Conservation (phyloP, 2,113 vertebrate genomes). For the Protobothrops flavoviridis region DNA sequence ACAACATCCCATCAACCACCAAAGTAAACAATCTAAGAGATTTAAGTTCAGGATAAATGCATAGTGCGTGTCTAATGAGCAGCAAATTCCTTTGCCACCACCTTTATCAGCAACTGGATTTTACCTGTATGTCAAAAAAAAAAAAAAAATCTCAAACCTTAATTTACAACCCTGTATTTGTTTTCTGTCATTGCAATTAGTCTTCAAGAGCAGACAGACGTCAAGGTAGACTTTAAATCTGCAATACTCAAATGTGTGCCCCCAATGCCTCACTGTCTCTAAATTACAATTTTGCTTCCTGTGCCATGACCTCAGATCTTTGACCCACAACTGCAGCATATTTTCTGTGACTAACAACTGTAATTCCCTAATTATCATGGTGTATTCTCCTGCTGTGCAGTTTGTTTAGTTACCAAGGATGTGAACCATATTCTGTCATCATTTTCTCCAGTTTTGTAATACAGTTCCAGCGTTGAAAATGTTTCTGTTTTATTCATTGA, state of each 20-base stretch:
- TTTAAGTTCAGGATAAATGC: neutral
- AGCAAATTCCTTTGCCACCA: neutral
- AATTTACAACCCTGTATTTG: slow-evolving; percentile 49
- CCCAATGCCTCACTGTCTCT: slow-evolving; percentile 67
- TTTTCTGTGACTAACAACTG: slow-evolving; percentile 76
- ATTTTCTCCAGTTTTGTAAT: slow-evolving; percentile 35
- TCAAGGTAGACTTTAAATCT: slow-evolving; percentile 52
- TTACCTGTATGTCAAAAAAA: neutral
- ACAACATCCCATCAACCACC: neutral
- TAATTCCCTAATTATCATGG: slow-evolving; percentile 78
- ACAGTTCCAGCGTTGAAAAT: slow-evolving; percentile 56
- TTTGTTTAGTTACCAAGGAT: slow-evolving; percentile 73
- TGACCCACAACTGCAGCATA: slow-evolving; percentile 73
- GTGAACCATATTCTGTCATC: slow-evolving; percentile 44
- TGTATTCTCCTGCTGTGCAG: slow-evolving; percentile 71
- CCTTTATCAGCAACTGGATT: neutral
- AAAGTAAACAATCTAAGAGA: neutral
- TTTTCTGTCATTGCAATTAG: slow-evolving; percentile 64
- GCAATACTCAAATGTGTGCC: slow-evolving; percentile 42
- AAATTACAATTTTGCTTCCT: slow-evolving; percentile 80
- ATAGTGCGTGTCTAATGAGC: neutral
- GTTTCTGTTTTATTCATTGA: slow-evolving; percentile 44
- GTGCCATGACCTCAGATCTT: slow-evolving; percentile 65
- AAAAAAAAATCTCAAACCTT: neutral
- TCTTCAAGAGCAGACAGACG: slow-evolving; percentile 64